Base-by-base conservation (phyloP, 2,797 vertebrate genomes). In the Rhabdophis nuchalis region DNA sequence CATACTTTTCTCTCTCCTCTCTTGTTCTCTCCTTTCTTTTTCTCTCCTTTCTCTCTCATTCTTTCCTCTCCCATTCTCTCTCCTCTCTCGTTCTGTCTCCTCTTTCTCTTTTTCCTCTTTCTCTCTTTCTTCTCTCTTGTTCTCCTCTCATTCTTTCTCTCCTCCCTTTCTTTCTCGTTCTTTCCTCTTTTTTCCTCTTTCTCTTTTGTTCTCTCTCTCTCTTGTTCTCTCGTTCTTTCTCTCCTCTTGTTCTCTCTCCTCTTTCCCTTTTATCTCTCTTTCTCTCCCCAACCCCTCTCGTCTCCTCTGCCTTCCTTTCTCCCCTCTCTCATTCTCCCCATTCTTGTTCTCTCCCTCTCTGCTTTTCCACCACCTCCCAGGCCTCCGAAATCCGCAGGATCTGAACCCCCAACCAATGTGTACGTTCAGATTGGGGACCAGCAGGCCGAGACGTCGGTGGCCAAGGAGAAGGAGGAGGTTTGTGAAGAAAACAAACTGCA, bases 401-500 rank as follows among this genome's bases (percentile, higher is more conserved):
- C 16, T 0, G 29, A 25, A 41, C 7, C 29, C 0, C 0, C 1
- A 1, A 57, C 58, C 23, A 9, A 87, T 0, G 6, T 1, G 0
- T 58, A n/a, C 0, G 2, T 88, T 27, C 32, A 68, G 50, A 92
- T 57, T 1, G 60, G 53, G 23, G 56, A 90, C 1, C n/a, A 88
- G 14, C 50, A 82, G 2, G 4, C 11, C 0, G 86, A 72, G 27
- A 89, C 16, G 11, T 3, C 9, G 1, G 13, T 1, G 18, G 2
- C 29, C 2, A 3, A 25, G 1, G 90, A 52, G 23, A 86, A 86
- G n/a, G 88, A 14, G 23, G 46, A 9, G 4, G n/a, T 4, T 8
- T 86, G n/a, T 29, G 77, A 68, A 53, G 90, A 85, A 46, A 72
- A 72, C 56, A 93, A 95, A 27, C 50, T 94, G 91, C n/a, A 89